phyloP scores from a whole-genome alignment of 2,888 invertebrate species.

The Euzophera pinguis region DNA sequence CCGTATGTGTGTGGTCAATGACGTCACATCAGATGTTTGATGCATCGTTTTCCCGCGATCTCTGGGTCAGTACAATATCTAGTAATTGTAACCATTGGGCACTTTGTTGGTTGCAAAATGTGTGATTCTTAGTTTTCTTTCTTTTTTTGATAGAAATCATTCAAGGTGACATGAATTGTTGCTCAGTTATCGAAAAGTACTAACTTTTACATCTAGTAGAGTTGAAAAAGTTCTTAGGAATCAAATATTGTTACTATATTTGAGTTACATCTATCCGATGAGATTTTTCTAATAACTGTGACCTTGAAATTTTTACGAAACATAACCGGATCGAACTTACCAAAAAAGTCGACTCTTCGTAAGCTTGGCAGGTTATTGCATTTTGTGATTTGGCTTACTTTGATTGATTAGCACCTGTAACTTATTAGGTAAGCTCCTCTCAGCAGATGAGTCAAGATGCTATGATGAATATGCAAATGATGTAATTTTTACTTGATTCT shows the following conservation, averaged over 20 bases:
- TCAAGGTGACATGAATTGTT: no score
- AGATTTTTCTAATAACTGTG: neutral
- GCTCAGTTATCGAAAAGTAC: no score
- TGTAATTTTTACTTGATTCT: neutral
- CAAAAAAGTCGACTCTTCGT: neutral
- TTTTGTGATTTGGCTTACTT: neutral
- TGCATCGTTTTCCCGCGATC: neutral
- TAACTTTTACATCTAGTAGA: no score
- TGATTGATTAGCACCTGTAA: slow-evolving; percentile 1
- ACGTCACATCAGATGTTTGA: slow-evolving; percentile 1
- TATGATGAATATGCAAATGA: neutral
- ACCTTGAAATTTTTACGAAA: neutral
- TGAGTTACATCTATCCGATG: no score
- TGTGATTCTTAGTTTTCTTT: neutral
- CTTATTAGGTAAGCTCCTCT: slow-evolving; percentile 1
- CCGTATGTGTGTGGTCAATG: neutral
- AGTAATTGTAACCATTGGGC: neutral
- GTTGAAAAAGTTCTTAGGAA: no score
- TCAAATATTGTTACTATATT: no score
- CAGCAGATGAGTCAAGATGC: slow-evolving; percentile 1
- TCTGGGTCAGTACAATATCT: neutral
- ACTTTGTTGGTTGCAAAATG: neutral
- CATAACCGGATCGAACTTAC: neutral
- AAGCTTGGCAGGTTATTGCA: neutral
- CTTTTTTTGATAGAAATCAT: no score